Conservation (phyloP, 2,888 invertebrate species). For the Coleophora flavipennella region DNA sequence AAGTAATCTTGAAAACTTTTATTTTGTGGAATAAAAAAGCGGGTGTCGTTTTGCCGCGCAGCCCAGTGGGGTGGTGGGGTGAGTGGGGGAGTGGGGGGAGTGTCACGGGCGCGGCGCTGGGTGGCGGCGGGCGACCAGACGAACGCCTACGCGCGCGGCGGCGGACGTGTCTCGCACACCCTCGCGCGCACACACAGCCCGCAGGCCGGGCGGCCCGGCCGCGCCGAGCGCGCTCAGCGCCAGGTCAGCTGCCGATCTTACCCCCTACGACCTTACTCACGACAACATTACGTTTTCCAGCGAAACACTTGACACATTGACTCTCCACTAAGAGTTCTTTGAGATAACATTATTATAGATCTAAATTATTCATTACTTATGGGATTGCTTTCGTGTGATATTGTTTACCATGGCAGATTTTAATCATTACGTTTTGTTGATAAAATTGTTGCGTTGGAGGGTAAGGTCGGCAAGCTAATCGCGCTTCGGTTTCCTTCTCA, state of each 20-base stretch:
- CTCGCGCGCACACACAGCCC: conserved; percentile 47
- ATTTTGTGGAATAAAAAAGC: too few species aligned
- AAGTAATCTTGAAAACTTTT: too few species aligned
- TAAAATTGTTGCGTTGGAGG: not conserved
- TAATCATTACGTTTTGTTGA: not conserved
- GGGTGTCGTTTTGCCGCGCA: too few species aligned
- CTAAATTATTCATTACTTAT: not conserved
- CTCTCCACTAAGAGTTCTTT: not conserved
- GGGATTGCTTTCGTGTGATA: too few species aligned
- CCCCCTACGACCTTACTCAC: conserved; percentile 1
- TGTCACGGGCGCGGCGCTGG: conserved; percentile 11
- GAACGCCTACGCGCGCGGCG: conserved; percentile 58
- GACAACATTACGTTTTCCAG: not conserved
- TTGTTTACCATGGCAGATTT: too few species aligned
- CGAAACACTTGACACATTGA: not conserved
- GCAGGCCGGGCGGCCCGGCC: conserved; percentile 53
- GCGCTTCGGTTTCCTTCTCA: not conserved
- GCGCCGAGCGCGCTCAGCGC: conserved; percentile 69
- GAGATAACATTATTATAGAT: too few species aligned
- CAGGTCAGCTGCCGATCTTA: conserved; percentile 44
- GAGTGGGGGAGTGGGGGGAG: not conserved
- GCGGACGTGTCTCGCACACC: conserved; percentile 47
- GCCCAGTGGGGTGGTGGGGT: not conserved
- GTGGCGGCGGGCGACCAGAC: conserved; percentile 34
- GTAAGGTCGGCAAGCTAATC: not conserved